phyloP scores from a whole-genome alignment of 1,140 invertebrate species.

The Nasonia longicornis region DNA sequence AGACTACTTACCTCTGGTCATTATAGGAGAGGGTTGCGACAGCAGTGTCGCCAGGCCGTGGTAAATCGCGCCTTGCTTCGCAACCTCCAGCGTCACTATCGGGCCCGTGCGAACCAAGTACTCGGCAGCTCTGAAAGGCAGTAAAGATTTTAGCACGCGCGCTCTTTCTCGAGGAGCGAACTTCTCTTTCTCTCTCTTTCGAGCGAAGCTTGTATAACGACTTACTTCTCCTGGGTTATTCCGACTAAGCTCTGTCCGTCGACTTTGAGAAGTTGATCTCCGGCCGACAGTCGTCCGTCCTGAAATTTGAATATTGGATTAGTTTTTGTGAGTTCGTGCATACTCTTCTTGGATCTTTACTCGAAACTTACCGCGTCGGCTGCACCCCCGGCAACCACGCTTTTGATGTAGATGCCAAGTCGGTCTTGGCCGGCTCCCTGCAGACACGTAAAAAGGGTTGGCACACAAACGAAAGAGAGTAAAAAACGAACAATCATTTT shows the following conservation, averaged over 20 bases:
- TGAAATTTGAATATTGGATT: slow-evolving; percentile 54
- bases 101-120: slow-evolving; percentile 94
- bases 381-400: slow-evolving; percentile 94
- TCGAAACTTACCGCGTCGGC: slow-evolving; percentile 84
- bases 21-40: slow-evolving; percentile 89
- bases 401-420: slow-evolving; percentile 97
- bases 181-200: neutral
- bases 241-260: slow-evolving; percentile 97
- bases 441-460: slow-evolving; percentile 44
- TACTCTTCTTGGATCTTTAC: neutral
- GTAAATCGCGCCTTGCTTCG: slow-evolving; percentile 96
- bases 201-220: slow-evolving; percentile 33
- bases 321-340: neutral
- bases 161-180: neutral
- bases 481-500: neutral
- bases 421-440: slow-evolving; percentile 91
- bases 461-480: slow-evolving; percentile 15
- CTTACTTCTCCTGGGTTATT: slow-evolving; percentile 93
- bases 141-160: slow-evolving; percentile 18
- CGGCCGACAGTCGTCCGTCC: slow-evolving; percentile 93
- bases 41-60: slow-evolving; percentile 95
- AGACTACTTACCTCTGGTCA: slow-evolving; percentile 79
- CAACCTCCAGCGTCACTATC: slow-evolving; percentile 94
- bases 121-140: slow-evolving; percentile 85
- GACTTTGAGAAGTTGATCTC: slow-evolving; percentile 97